phyloP scores from a whole-genome alignment of 2,113 vertebrate species.

The Agelaius phoeniceus region DNA sequence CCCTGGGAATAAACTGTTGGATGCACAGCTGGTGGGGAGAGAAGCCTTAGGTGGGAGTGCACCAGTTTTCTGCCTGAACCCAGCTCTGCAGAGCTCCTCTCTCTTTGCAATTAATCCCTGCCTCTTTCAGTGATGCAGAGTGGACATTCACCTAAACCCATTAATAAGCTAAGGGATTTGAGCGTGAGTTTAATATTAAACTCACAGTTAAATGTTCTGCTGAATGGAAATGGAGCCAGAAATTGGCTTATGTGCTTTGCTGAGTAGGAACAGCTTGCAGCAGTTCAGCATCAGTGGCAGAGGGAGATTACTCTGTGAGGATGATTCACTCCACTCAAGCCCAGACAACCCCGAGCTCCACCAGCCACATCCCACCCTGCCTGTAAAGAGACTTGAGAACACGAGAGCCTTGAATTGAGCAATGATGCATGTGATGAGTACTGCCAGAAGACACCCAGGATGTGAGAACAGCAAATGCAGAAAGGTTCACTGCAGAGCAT shows the following conservation, averaged over 20 bases:
- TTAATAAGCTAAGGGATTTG: background rate
- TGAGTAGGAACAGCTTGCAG: constrained; percentile 7
- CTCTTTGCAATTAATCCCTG: background rate
- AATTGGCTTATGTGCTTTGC: constrained; percentile 26
- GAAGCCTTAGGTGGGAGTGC: background rate
- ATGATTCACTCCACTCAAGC: constrained; percentile 37
- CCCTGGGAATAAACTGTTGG: background rate
- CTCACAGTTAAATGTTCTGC: background rate
- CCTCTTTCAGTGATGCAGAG: background rate
- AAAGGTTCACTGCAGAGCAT: background rate
- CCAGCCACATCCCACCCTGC: constrained; percentile 9
- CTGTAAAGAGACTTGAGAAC: background rate
- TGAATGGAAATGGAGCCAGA: constrained; percentile 6
- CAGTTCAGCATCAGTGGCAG: background rate
- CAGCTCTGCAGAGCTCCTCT: background rate
- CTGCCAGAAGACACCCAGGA: constrained; percentile 1
- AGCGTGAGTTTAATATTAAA: constrained; percentile 19
- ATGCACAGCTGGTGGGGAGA: background rate
- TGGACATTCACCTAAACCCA: background rate
- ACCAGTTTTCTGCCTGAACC: background rate
- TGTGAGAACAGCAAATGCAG: background rate
- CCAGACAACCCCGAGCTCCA: background rate
- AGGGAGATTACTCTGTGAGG: background rate
- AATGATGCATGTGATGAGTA: background rate
- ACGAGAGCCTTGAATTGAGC: background rate